phyloP scores from a whole-genome alignment of 2,888 invertebrate species.

The Pinctada fucata region DNA sequence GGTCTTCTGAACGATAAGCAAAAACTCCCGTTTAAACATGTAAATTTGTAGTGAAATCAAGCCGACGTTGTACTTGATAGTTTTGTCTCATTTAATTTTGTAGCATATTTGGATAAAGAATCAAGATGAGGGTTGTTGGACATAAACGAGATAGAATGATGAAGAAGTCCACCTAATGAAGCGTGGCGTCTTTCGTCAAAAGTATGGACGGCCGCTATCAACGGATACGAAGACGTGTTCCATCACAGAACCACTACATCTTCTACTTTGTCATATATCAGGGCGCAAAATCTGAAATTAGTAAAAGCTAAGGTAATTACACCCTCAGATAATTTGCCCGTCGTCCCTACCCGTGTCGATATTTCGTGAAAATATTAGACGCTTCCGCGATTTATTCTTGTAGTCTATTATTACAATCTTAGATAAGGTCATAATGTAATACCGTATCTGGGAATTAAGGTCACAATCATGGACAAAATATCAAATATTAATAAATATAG shows the following conservation, averaged over 20 bases:
- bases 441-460: constrained; percentile 28
- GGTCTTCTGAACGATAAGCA: background rate
- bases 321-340: constrained; percentile 21
- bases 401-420: constrained; percentile 27
- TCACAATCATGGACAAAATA: constrained; percentile 22
- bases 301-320: constrained; percentile 28
- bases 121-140: background rate
- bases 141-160: background rate
- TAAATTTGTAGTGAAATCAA: constrained; percentile 6
- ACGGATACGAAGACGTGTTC: background rate
- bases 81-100: constrained; percentile 6
- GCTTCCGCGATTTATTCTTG: constrained; percentile 14
- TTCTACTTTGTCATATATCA: constrained; percentile 22
- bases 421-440: constrained; percentile 24
- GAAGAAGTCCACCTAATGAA: background rate
- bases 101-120: background rate
- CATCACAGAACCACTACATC: constrained; percentile 14
- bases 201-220: too few species aligned
- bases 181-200: background rate
- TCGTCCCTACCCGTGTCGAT: constrained; percentile 8
- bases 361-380: constrained; percentile 19
- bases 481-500: constrained; percentile 36
- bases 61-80: constrained; percentile 5
- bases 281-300: constrained; percentile 30
- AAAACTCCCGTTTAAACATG: background rate